These are phyloP conservation scores for Prunella himalayana DNA, from an alignment of 2,113 vertebrate species.

Conservation along the genomic window DNA sequence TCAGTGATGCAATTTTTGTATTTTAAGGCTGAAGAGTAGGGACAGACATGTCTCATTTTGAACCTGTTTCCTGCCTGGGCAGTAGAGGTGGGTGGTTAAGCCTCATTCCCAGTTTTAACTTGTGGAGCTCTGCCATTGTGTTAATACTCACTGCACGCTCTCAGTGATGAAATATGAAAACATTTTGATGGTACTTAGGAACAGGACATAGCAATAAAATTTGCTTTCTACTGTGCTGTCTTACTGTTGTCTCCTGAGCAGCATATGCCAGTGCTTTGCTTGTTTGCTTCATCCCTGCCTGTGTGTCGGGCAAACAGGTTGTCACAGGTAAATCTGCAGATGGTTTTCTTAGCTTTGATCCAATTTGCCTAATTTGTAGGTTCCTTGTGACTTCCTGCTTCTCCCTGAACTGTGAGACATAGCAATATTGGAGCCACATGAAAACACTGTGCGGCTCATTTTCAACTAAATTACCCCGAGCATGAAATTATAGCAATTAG, in stretches of 20 bases:
- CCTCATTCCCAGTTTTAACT: neutral
- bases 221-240: neutral
- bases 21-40: neutral
- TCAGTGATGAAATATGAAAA: neutral
- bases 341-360: slow-evolving; percentile 26
- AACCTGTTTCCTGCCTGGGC: neutral
- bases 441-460: neutral
- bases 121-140: neutral
- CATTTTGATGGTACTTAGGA: slow-evolving; percentile 47
- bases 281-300: slow-evolving; percentile 11
- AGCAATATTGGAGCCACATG: neutral
- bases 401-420: neutral
- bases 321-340: slow-evolving; percentile 51
- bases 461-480: slow-evolving; percentile 3
- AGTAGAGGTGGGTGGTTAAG: neutral
- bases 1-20: neutral
- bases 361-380: neutral
- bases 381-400: neutral
- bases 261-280: slow-evolving; percentile 57
- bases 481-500: slow-evolving; percentile 27
- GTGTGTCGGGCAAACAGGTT: slow-evolving; percentile 54
- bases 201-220: neutral
- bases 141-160: neutral
- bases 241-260: slow-evolving; percentile 45
- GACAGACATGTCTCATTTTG: neutral